phyloP scores from a whole-genome alignment of 53 echinoderm and acorn worm species.

The Echinarachnius parma region DNA sequence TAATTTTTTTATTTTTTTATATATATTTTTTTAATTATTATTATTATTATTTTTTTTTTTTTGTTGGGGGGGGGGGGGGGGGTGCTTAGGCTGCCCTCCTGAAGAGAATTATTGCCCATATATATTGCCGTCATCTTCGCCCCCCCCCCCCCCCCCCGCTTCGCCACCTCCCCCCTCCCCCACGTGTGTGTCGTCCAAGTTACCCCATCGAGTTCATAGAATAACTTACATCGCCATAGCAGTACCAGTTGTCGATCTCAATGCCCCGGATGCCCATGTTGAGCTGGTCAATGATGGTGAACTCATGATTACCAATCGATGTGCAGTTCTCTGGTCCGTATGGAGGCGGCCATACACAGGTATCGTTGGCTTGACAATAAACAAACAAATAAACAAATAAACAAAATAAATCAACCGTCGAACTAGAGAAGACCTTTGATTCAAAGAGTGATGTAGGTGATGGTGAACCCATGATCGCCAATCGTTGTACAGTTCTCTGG shows the following conservation, averaged over 20 bases:
- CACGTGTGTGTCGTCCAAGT: neutral
- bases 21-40: neutral
- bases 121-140: too few species aligned
- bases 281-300: slow-evolving; percentile 72
- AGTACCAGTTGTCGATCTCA: slow-evolving; percentile 77
- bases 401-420: too few species aligned
- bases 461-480: too few species aligned
- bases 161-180: too few species aligned
- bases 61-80: neutral
- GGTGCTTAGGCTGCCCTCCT: too few species aligned
- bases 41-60: neutral
- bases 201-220: neutral
- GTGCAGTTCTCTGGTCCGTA: slow-evolving; percentile 47
- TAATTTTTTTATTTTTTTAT: neutral
- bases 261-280: slow-evolving; percentile 66
- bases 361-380: slow-evolving; percentile 56
- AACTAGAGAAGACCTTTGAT: too few species aligned
- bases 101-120: neutral
- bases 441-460: too few species aligned
- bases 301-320: slow-evolving; percentile 69
- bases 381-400: too few species aligned
- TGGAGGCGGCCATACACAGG: slow-evolving; percentile 76
- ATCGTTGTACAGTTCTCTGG: neutral
- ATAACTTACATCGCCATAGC: slow-evolving; percentile 57
- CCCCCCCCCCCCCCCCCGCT: too few species aligned